Evolutionary conservation across 2,113 vertebrate genomes (phyloP), one percentile per base, ranked within the genome.

Genomic region (Benitochromis conjunctus): DNA sequence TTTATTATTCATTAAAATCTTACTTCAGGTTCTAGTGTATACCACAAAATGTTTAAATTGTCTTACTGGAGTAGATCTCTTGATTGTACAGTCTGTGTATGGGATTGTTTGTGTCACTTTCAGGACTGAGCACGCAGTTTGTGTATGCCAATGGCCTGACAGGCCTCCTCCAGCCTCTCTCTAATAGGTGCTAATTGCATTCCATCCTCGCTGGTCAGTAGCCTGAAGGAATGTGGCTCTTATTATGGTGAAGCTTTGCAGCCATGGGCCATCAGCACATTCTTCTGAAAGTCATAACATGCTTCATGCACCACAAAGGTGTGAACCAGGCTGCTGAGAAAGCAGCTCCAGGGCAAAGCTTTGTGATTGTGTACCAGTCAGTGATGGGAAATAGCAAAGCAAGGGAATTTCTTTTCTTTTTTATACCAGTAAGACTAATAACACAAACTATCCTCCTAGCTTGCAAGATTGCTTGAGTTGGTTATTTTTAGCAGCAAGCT

Each of bases 171-270:
- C 85, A 85, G 91, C 91, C 95, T 95, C 96, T 96, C 93, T 95
- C 97, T 96, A 96, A 94, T 95, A 94, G 89, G 95, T 92, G 95
- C 91, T 96, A 97, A 96, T 96, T 97, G 95, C 94, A 96, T 97
- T 98, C 97, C 88, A 93, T 94, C 94, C 94, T 96, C 82, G 21
- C 86, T 93, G 91, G 95, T 97, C 95, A 94, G 34, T 94, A 93
- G 86, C 60, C 95, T 95, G 84, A 91, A 97, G 95, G 95, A 97
- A 98, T 97, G 93, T 91, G 90, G 24, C 16, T 94, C 96, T 97
- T 97, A 95, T 96, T 97, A 93, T 95, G 94, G 92, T 80, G 88
- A 82, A 91, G 90, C 88, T 78, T 91, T 82, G 71, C 53, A 93
- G 83, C 69, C 79, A 16, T 24, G 18, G 83, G 53, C 90, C 95